phyloP scores from a whole-genome alignment of 2,888 invertebrate genomes.

The Dryomyza anilis region DNA sequence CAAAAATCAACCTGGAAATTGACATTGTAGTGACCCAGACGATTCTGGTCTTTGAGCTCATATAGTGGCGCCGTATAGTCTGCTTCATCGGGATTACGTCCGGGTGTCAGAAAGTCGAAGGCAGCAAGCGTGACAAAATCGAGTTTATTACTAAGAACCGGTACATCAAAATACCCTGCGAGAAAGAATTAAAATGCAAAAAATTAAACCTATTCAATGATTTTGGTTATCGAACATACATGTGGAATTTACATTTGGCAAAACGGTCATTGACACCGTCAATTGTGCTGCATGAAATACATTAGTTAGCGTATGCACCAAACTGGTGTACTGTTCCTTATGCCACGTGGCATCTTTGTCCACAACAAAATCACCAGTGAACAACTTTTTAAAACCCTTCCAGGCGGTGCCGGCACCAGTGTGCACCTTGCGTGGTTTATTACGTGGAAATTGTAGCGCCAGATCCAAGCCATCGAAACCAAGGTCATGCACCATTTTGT shows the following conservation, averaged over 20 bases:
- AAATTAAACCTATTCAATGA: too few species aligned
- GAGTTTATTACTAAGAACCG: conserved; percentile 72
- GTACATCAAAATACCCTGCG: conserved; percentile 81
- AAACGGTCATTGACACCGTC: conserved; percentile 70
- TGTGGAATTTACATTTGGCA: conserved; percentile 79
- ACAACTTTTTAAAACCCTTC: conserved; percentile 78
- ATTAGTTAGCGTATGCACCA: conserved; percentile 74
- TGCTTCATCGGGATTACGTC: conserved; percentile 77
- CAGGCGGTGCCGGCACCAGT: conserved; percentile 69
- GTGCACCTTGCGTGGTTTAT: conserved; percentile 78
- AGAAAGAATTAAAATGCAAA: too few species aligned
- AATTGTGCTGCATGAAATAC: conserved; percentile 71
- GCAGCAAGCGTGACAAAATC: conserved; percentile 80
- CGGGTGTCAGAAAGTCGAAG: conserved; percentile 79
- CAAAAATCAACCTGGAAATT: conserved; percentile 72
- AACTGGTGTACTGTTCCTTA: conserved; percentile 75
- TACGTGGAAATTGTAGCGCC: conserved; percentile 81
- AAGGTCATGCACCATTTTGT: conserved; percentile 72
- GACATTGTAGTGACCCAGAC: conserved; percentile 67
- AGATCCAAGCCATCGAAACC: conserved; percentile 87
- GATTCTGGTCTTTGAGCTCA: conserved; percentile 72
- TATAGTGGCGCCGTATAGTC: conserved; percentile 78
- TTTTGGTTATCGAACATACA: conserved; percentile 66
- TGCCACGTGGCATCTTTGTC: conserved; percentile 80
- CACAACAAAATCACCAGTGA: conserved; percentile 71